Evolutionary conservation across 1,140 invertebrate species (phyloP), one percentile per base, ranked within the genome.

Genomic region (Polypedilum vanderplanki): DNA sequence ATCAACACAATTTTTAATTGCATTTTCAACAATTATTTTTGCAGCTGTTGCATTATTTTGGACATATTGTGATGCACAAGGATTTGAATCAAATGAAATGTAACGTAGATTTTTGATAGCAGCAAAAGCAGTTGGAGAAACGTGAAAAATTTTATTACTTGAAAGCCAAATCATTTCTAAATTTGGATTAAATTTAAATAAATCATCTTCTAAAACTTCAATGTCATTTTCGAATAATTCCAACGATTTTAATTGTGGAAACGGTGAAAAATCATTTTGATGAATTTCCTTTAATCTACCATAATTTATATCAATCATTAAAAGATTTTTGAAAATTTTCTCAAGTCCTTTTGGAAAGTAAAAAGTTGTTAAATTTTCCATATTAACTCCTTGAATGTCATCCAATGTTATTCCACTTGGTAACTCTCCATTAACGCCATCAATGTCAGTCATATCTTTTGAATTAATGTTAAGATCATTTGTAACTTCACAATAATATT

Each of bases 281-380:
- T 57, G 46, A 57, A 57, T 15, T 57, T 57, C 46, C 3, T 57
- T 57, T 57, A 57, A 57, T 57, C 46, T 12, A 0, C 46, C 46
- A 57, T 57, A 4, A 57, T 57, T 57, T 12, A 57, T 57, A 12
- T 57, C 46, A 4, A 57, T 57, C 46, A 57, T 57, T 15, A n/a
- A n/a, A n/a, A 57, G n/a, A 57, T 57, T 57, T 57, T 57, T 57
- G 15, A 57, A 57, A 57, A 57, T 57, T n/a, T 57, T 57, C 10
- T 57, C 10, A 12, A 57, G n/a, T 4, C 46, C 12, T 15, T n/a
- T 12, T 15, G 46, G 46, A 3, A 57, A 57, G 10, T 57, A 57
- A 15, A 4, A 12, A 15, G 12, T 57, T 12, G 9, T 57, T n/a
- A 57, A 57, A 57, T 57, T 57, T 4, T 57, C 12, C 10, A n/a